These are phyloP conservation scores for Nesometra sesokonis DNA, from an alignment of 35 echinoderm and acorn worm species.

Conservation along the genomic window DNA sequence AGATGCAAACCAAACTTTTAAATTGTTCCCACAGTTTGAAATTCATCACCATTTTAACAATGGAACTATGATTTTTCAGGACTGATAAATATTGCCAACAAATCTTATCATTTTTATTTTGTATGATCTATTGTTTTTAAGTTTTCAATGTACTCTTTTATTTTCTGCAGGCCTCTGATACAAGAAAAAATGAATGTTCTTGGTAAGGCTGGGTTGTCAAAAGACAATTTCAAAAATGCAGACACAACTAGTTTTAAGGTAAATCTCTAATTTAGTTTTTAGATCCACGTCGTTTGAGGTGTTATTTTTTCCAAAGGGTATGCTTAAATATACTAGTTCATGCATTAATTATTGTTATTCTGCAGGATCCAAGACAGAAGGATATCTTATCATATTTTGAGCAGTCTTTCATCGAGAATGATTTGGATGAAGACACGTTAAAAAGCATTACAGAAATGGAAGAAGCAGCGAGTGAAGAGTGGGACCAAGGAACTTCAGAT, in stretches of 20 bases:
- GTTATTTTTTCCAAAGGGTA: too few species aligned
- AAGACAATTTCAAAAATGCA: slow-evolving; percentile 83
- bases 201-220: slow-evolving; percentile 74
- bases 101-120: too few species aligned
- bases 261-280: not conserved
- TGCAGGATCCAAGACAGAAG: slow-evolving; percentile 10
- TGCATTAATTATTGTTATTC: not conserved
- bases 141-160: not conserved
- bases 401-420: slow-evolving; percentile 3
- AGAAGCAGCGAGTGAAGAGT: not conserved
- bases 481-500: not conserved
- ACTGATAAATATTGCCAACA: too few species aligned
- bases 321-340: too few species aligned
- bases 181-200: slow-evolving; percentile 75
- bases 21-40: too few species aligned
- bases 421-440: not conserved
- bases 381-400: slow-evolving; percentile 6
- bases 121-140: not conserved
- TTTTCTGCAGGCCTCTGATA: slow-evolving; percentile 63
- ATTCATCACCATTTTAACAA: too few species aligned
- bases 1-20: too few species aligned
- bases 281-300: too few species aligned
- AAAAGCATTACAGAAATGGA: not conserved
- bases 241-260: slow-evolving; percentile 72
- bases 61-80: too few species aligned